Evolutionary conservation across 2,113 vertebrate genomes (phyloP).

Genomic region (Sylvilagus bachmani): DNA sequence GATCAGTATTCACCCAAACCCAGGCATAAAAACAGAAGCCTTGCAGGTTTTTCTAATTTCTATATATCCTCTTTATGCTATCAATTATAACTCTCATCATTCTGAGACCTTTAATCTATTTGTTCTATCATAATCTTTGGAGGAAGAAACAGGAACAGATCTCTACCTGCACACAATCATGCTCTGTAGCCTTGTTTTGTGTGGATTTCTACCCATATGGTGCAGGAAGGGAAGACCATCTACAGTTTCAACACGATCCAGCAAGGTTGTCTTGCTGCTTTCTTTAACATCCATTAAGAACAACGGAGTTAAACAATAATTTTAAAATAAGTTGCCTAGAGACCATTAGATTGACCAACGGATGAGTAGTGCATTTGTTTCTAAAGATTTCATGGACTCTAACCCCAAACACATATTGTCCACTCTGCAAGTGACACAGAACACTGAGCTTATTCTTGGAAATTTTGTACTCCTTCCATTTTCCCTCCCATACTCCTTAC

Average conservation of each 20-base stretch:
- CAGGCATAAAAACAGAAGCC: background rate
- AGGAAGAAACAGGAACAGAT: background rate
- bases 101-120: background rate
- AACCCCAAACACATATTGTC: background rate
- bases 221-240: background rate
- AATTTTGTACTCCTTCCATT: background rate
- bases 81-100: background rate
- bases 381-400: background rate
- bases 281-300: background rate
- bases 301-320: background rate
- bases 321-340: constrained; percentile 12
- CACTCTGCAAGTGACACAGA: background rate
- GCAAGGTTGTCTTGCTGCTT: background rate
- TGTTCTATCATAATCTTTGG: background rate
- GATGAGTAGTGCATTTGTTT: background rate
- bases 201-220: background rate
- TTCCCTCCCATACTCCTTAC: background rate
- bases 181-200: background rate
- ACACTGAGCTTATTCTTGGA: background rate
- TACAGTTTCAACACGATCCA: background rate
- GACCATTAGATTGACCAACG: background rate
- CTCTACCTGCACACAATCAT: background rate
- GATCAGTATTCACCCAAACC: background rate
- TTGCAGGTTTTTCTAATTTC: background rate
- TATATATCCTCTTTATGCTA: background rate